phyloP scores from a whole-genome alignment of 2,113 vertebrate species.

The Astatoreochromis straeleni region DNA sequence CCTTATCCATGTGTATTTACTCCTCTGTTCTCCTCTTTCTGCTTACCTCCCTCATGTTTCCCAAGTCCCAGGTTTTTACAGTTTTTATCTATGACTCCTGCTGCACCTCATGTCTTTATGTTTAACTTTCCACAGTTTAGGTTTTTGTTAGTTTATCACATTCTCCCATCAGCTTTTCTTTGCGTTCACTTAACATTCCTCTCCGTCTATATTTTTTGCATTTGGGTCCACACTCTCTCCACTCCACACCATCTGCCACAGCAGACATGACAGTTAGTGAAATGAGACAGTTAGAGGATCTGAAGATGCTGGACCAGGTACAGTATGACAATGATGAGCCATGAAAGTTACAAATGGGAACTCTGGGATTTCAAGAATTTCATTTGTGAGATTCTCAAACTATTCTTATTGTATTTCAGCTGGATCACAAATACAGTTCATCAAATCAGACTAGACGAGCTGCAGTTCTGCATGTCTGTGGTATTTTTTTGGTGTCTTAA shows the following conservation, averaged over 20 bases:
- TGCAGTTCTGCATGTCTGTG: no score
- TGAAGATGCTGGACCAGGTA: no score
- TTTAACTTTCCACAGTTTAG: background rate
- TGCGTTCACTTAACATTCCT: background rate
- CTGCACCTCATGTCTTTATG: background rate
- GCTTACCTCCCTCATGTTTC: background rate
- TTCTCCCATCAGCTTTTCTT: background rate
- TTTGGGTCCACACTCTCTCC: background rate
- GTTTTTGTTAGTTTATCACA: background rate
- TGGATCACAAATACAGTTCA: no score
- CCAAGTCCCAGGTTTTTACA: background rate
- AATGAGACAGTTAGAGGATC: background rate
- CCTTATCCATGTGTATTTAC: rapidly evolving
- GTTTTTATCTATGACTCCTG: background rate
- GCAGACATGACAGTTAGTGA: no score
- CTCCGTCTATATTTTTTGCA: background rate
- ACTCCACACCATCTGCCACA: no score
- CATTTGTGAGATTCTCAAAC: no score
- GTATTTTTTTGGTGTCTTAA: no score
- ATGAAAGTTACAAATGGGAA: no score
- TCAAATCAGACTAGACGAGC: background rate
- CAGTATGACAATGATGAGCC: no score
- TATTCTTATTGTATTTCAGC: rapidly evolving
- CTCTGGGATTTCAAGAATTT: no score
- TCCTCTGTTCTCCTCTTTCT: background rate